phyloP scores from a whole-genome alignment of 2,113 vertebrate species.

The Tapirus terrestris region DNA sequence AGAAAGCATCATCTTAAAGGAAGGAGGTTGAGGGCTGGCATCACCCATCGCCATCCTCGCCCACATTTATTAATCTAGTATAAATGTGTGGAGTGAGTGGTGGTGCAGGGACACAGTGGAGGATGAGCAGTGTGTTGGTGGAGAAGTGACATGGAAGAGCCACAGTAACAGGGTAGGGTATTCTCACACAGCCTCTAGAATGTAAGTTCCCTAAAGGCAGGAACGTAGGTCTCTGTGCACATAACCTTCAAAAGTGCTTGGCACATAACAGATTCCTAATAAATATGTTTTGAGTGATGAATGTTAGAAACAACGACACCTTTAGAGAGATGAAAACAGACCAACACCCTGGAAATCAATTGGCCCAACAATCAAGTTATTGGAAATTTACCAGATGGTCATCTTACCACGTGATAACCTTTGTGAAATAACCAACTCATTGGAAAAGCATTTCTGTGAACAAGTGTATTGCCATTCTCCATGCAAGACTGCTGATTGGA shows the following conservation, averaged over 20 bases:
- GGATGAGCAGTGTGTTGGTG: neutral
- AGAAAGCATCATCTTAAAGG: neutral
- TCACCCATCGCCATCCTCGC: fast-evolving
- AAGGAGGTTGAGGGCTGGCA: neutral
- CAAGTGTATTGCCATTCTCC: too few relatives aligned
- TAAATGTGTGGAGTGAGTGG: neutral
- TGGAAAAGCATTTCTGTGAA: neutral
- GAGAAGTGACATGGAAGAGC: fast-evolving
- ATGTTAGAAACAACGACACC: neutral
- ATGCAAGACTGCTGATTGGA: neutral
- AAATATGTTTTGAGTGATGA: neutral
- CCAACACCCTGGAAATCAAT: neutral
- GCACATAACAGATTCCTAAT: neutral
- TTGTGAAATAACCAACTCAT: neutral
- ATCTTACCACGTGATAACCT: neutral
- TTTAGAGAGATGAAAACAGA: neutral
- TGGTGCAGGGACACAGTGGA: neutral
- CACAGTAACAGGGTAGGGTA: neutral
- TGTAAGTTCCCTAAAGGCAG: neutral
- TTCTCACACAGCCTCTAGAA: neutral
- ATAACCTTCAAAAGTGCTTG: neutral
- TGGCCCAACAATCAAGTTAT: neutral
- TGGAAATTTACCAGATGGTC: neutral
- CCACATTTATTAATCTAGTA: neutral
- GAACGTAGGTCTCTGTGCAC: too few relatives aligned